Conservation (phyloP, 2,113 vertebrate species). For the Stigmatopora argus region DNA sequence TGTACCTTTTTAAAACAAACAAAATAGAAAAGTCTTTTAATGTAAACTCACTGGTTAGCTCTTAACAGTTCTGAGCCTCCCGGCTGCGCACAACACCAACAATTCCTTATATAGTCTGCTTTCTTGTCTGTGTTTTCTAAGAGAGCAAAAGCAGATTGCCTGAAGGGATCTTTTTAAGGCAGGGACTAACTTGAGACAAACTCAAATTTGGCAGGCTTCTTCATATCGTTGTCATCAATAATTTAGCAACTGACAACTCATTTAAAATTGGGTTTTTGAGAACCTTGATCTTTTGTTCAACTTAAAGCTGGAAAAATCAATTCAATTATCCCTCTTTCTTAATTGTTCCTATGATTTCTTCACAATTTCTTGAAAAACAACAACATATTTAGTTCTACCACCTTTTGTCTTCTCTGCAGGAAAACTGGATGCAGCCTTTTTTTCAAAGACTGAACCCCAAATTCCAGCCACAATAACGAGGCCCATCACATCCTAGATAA, state of each 20-base stretch:
- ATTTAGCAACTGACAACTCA: no score
- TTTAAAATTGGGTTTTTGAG: no score
- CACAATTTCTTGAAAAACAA: no score
- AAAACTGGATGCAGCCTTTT: constrained; percentile 14
- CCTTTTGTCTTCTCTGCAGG: constrained; percentile 23
- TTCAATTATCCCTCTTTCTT: no score
- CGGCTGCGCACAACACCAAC: constrained; percentile 32
- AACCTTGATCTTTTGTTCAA: no score
- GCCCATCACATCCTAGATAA: constrained; percentile 31
- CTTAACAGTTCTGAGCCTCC: constrained; percentile 35
- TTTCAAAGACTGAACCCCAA: background rate
- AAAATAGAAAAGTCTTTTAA: constrained; percentile 27
- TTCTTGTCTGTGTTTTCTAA: constrained; percentile 27
- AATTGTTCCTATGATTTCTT: no score
- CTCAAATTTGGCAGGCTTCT: no score
- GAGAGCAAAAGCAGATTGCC: constrained; percentile 28
- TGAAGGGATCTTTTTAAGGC: constrained; percentile 29
- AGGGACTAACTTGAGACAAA: constrained; percentile 22
- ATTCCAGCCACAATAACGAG: constrained; percentile 7
- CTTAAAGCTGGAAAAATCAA: no score
- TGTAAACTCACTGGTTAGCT: constrained; percentile 26
- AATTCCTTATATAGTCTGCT: constrained; percentile 59
- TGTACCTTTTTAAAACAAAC: constrained; percentile 46
- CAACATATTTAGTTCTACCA: background rate
- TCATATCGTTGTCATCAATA: no score